These are phyloP conservation scores for Alcedo atthis DNA, from an alignment of 2,797 vertebrate genomes.

Conservation along the genomic window DNA sequence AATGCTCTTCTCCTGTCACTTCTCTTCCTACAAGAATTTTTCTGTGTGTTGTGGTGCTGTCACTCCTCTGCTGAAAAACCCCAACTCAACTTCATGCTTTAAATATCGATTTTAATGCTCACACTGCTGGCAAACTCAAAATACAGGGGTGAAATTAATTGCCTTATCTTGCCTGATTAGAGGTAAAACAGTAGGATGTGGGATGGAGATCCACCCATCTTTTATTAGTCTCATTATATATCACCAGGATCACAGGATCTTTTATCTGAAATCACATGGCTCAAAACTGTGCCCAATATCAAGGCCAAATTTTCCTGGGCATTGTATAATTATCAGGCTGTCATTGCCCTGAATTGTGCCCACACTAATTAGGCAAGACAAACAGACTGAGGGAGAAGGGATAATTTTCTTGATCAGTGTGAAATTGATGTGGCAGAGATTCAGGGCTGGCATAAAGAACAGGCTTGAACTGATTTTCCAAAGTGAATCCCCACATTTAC, in stretches of 20 bases:
- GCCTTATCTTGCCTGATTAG: neutral
- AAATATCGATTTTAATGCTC: neutral
- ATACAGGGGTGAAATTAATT: neutral
- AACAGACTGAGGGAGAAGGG: neutral
- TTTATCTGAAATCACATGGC: neutral
- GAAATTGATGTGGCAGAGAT: neutral
- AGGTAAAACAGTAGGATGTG: neutral
- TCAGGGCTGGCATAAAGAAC: neutral
- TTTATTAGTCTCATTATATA: constrained; percentile 40
- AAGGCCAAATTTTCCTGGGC: neutral
- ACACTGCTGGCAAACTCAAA: neutral
- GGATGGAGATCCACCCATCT: constrained; percentile 39
- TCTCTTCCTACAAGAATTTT: neutral
- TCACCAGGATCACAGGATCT: neutral
- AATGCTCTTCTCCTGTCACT: neutral
- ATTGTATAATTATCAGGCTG: constrained; percentile 10
- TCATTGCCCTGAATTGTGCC: constrained; percentile 46
- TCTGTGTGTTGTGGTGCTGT: neutral
- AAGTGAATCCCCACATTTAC: neutral
- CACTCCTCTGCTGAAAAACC: neutral
- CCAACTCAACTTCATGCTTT: rapidly evolving
- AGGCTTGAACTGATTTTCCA: neutral
- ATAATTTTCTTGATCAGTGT: neutral
- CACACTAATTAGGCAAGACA: constrained; percentile 24
- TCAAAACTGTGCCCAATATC: neutral